Evolutionary conservation across 2,888 invertebrate species (phyloP).

Genomic region (Leptinotarsa peninsularis): DNA sequence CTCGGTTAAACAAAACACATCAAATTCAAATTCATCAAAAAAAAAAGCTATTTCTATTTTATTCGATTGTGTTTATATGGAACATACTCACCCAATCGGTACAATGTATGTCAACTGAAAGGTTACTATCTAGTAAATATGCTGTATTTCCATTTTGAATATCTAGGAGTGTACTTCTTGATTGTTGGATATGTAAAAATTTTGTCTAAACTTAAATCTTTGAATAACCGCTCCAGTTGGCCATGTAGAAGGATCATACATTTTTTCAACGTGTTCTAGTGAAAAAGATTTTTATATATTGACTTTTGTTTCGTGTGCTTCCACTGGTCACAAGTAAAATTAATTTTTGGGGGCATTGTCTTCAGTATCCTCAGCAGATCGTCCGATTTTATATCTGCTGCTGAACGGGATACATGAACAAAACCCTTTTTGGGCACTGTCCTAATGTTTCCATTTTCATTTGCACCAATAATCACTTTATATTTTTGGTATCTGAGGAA

Average conservation of each 20-base stretch:
- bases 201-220: constrained; percentile 18
- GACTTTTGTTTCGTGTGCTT: constrained; percentile 20
- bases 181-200: constrained; percentile 12
- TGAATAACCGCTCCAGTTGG: constrained; percentile 20
- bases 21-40: background rate
- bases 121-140: background rate
- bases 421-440: constrained; percentile 7
- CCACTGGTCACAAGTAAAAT: constrained; percentile 17
- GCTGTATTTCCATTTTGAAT: background rate
- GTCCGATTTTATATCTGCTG: no score
- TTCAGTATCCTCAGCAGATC: no score
- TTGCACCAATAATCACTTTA: constrained; percentile 5
- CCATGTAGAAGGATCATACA: constrained; percentile 21
- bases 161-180: background rate
- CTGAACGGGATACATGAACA: constrained; percentile 13
- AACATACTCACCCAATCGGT: constrained; percentile 21
- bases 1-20: background rate
- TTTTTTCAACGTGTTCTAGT: constrained; percentile 18
- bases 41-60: constrained; percentile 9
- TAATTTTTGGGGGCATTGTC: background rate
- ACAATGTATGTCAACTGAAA: background rate
- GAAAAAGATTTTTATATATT: constrained; percentile 4
- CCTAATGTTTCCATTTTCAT: constrained; percentile 19
- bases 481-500: background rate
- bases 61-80: constrained; percentile 7